phyloP scores from a whole-genome alignment of 1,140 invertebrate genomes.

The Rhopalosiphum padi region DNA sequence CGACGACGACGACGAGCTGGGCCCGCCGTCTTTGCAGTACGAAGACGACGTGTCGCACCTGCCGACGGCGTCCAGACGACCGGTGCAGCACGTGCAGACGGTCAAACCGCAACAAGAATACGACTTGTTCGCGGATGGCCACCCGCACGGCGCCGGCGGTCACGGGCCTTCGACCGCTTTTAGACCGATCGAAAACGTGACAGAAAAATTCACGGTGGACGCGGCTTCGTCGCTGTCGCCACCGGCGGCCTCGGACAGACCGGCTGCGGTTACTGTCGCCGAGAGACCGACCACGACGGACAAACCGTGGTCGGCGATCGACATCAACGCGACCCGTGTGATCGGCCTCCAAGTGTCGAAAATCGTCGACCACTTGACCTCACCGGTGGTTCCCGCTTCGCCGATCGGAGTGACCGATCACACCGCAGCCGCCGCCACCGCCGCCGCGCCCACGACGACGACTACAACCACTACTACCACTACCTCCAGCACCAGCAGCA shows the following conservation, averaged over 20 bases:
- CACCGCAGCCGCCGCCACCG: constrained; percentile 62
- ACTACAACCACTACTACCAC: constrained; percentile 39
- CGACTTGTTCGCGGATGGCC: neutral
- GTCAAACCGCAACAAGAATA: constrained; percentile 41
- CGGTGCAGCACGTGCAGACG: constrained; percentile 28
- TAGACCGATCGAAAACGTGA: neutral
- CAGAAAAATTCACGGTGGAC: neutral
- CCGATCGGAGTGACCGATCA: constrained; percentile 29
- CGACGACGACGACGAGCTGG: neutral
- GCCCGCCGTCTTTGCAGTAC: neutral
- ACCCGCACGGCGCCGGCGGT: neutral
- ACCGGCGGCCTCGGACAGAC: neutral
- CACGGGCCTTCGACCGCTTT: neutral
- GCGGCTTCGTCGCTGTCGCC: neutral
- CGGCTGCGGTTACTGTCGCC: neutral
- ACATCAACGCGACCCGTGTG: constrained; percentile 60
- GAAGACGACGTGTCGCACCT: neutral
- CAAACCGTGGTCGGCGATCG: constrained; percentile 59
- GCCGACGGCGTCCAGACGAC: constrained; percentile 10
- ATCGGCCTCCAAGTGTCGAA: constrained; percentile 43
- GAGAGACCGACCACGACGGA: constrained; percentile 59
- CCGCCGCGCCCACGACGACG: constrained; percentile 63
- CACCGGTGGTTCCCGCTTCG: constrained; percentile 55
- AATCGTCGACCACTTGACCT: constrained; percentile 14
- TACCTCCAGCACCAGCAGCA: neutral